Base-by-base conservation (phyloP, 2,888 invertebrate species). In the Lithophane socia region DNA sequence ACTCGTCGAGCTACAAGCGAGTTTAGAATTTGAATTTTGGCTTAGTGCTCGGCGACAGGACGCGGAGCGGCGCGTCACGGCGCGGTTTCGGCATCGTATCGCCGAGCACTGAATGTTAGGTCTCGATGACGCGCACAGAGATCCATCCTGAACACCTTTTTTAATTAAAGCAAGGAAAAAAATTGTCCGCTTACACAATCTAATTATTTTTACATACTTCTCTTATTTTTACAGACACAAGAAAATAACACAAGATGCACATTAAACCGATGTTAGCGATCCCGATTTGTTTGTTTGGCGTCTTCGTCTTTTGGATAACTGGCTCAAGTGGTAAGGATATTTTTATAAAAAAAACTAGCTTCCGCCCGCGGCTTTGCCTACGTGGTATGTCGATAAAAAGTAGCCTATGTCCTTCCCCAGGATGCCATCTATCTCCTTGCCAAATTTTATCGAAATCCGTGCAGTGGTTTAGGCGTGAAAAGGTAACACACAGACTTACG, bases 281-380 rank as follows among this genome's bases (percentile, higher is more conserved):
- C 84, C 91, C 91, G 9, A 87, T 90, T 75, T 91, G 90, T 82
- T 72, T 91, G 49, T 80, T 86, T 70, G 88, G 79, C 0, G 81
- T 90, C 49, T 88, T 90, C 83, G 64, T 92, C 4, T 79, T 91
- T 58, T 93, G 92, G 92, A 91, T 90, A 83, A 90, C 92, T 77
- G 91, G 92, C 77, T 92, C 93, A 5, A 81, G 88, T 63, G 93
- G 93, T 93, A 73, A 86, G 82, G 13, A 56, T 42, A 29, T 42
- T 47, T 24, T 65, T 10, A 37, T 37, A 5, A 37, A 37, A 37
- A 37, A 37, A 37, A 37, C 37, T 37, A 37, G 37, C 37, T 37
- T 37, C 37, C 37, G 37, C 37, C 37, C 37, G 37, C 37, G 37
- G 3, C 37, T 37, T 37, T 3, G 3, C 1, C 37, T 3, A 2